A percentile compares a stretch with the other conserved stretches of the same genome.
Evolutionary conservation across 2,113 vertebrate species (phyloP).

Genomic region (Lophochroa leadbeateri): DNA sequence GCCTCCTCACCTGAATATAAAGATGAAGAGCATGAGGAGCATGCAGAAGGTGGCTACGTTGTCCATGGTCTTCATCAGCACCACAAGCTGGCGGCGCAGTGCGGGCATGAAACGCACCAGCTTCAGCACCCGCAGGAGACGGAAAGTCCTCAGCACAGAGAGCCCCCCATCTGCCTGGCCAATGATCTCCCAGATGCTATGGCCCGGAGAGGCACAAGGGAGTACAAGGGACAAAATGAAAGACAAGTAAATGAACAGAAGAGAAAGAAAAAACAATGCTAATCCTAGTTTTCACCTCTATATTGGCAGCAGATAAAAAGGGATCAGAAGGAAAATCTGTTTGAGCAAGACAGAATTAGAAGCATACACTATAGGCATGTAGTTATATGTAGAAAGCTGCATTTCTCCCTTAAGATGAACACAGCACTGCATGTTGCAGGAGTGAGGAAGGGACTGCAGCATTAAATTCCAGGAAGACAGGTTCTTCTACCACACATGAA

Average conservation of each 20-base stretch:
- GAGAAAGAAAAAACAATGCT: background rate
- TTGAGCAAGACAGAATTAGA: background rate
- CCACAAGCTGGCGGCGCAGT: constrained; percentile 91
- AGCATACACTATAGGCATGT: background rate
- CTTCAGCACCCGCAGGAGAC: constrained; percentile 92
- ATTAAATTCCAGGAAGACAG: background rate
- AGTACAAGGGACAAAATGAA: background rate
- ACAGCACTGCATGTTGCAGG: background rate
- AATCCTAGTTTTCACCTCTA: background rate
- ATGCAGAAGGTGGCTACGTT: constrained; percentile 98
- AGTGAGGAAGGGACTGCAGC: background rate
- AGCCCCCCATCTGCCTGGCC: constrained; percentile 93
- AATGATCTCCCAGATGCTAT: constrained; percentile 93
- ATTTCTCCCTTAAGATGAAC: background rate
- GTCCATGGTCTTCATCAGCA: constrained; percentile 99
- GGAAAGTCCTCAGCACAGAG: constrained; percentile 92
- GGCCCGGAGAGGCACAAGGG: background rate
- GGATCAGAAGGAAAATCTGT: background rate
- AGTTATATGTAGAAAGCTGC: background rate
- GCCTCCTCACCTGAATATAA: constrained; percentile 91
- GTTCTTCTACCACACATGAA: background rate
- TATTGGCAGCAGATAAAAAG: background rate
- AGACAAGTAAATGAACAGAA: background rate
- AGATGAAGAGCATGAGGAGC: constrained; percentile 99
- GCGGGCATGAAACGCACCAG: constrained; percentile 97